Percentiles rank a stretch among this genome's conserved stretches.
Conservation (phyloP, 2,888 invertebrate species). For the Carcina quercana region DNA sequence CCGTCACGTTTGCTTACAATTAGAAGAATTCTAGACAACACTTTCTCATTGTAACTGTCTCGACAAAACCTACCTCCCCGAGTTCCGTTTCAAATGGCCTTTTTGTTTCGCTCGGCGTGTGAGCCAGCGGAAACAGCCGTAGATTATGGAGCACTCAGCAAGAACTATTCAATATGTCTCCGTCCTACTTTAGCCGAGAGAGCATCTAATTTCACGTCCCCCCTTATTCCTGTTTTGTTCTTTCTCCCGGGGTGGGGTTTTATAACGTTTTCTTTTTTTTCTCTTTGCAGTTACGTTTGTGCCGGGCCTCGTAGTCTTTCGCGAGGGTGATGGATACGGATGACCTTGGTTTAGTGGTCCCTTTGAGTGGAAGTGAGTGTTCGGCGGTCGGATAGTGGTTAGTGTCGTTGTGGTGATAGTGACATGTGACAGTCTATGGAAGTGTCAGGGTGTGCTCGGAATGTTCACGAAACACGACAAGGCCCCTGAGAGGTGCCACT, state of each 20-base stretch:
- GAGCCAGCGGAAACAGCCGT: slow-evolving; percentile 27
- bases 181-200: slow-evolving; percentile 22
- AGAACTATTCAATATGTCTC: slow-evolving; percentile 30
- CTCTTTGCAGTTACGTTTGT: slow-evolving; percentile 69
- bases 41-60: slow-evolving; percentile 39
- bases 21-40: slow-evolving; percentile 27
- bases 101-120: slow-evolving; percentile 31
- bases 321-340: slow-evolving; percentile 59
- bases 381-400: slow-evolving; percentile 26
- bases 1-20: too few species aligned
- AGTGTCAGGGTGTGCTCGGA: slow-evolving; percentile 59
- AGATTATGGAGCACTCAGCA: slow-evolving; percentile 31
- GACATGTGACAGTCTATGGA: slow-evolving; percentile 67
- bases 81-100: slow-evolving; percentile 22
- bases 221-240: slow-evolving; percentile 10
- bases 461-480: slow-evolving; percentile 70
- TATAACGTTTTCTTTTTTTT: slow-evolving; percentile 58
- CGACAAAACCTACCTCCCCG: slow-evolving; percentile 22
- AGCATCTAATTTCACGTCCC: slow-evolving; percentile 22
- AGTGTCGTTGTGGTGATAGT: slow-evolving; percentile 47
- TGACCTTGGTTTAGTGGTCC: slow-evolving; percentile 56
- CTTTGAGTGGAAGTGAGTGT: slow-evolving; percentile 52
- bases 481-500: slow-evolving; percentile 67
- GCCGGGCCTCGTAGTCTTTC: slow-evolving; percentile 50
- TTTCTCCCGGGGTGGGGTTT: slow-evolving; percentile 22